Evolutionary conservation across 2,888 invertebrate species (phyloP).

Genomic region (Cryptosula pallasiana): DNA sequence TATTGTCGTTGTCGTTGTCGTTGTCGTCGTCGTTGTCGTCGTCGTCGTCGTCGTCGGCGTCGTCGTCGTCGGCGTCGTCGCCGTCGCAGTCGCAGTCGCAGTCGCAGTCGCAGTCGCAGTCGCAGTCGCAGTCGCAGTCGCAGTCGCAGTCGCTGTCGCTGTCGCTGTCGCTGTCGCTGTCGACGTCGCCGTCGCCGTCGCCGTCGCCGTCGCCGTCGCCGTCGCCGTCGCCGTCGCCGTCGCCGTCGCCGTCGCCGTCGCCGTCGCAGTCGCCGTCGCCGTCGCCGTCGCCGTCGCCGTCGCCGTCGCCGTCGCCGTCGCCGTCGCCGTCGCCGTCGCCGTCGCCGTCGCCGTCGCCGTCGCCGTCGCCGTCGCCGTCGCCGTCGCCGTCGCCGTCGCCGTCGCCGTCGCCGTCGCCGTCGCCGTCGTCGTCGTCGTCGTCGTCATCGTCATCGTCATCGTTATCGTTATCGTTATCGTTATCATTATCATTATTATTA

Average conservation of each 20-base stretch:
- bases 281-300: background rate
- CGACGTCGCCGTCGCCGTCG: background rate
- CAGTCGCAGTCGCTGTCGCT: too few species aligned
- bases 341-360: background rate
- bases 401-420: background rate
- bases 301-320: background rate
- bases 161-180: too few species aligned
- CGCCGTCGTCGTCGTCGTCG: background rate
- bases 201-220: background rate
- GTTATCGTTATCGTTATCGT: too few species aligned
- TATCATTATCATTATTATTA: too few species aligned
- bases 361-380: background rate
- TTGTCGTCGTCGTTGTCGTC: too few species aligned
- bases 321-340: background rate
- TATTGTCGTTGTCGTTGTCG: too few species aligned
- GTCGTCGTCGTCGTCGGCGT: too few species aligned
- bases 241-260: constrained; percentile 4
- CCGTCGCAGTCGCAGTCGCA: too few species aligned
- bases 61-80: too few species aligned
- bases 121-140: too few species aligned
- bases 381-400: background rate
- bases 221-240: background rate
- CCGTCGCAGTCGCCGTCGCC: too few species aligned
- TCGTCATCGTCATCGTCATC: background rate
- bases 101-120: too few species aligned